These are phyloP conservation scores for Athalia cordata DNA, from an alignment of 2,888 invertebrate species.

Conservation along the genomic window DNA sequence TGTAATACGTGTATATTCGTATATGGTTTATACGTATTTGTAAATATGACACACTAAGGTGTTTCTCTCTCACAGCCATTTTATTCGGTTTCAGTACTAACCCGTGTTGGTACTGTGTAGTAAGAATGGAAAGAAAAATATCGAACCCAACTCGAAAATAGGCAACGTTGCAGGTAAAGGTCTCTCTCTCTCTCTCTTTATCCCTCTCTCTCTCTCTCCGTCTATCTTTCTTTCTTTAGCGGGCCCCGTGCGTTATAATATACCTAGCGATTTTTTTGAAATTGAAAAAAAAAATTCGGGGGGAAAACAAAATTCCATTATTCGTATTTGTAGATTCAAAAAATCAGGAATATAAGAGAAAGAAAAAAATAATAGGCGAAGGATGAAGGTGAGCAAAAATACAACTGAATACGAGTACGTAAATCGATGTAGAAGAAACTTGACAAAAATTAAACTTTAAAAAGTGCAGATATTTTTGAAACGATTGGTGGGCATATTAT, in stretches of 20 bases:
- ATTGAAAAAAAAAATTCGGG: too few species aligned
- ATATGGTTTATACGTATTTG: neutral
- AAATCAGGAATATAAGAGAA: too few species aligned
- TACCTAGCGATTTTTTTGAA: too few species aligned
- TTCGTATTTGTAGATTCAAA: too few species aligned
- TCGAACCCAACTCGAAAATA: constrained; percentile 60
- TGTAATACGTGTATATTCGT: constrained; percentile 3
- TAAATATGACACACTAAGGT: constrained; percentile 3
- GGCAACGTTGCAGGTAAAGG: constrained; percentile 61
- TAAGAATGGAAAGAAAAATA: constrained; percentile 27
- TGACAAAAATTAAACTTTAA: neutral
- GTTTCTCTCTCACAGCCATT: constrained; percentile 26
- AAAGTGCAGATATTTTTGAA: neutral
- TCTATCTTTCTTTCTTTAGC: neutral
- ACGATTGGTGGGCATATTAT: too few species aligned
- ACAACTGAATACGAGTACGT: too few species aligned
- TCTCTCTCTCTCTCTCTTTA: constrained; percentile 46
- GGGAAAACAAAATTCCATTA: too few species aligned
- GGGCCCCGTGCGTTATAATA: too few species aligned
- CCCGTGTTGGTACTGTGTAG: constrained; percentile 13
- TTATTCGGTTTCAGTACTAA: constrained; percentile 32
- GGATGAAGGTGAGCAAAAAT: too few species aligned
- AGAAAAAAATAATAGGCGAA: too few species aligned
- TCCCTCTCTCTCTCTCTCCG: neutral
- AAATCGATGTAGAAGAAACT: too few species aligned